Evolutionary conservation across 2,797 vertebrate species (phyloP).

Genomic region (Eulemur albifrons): DNA sequence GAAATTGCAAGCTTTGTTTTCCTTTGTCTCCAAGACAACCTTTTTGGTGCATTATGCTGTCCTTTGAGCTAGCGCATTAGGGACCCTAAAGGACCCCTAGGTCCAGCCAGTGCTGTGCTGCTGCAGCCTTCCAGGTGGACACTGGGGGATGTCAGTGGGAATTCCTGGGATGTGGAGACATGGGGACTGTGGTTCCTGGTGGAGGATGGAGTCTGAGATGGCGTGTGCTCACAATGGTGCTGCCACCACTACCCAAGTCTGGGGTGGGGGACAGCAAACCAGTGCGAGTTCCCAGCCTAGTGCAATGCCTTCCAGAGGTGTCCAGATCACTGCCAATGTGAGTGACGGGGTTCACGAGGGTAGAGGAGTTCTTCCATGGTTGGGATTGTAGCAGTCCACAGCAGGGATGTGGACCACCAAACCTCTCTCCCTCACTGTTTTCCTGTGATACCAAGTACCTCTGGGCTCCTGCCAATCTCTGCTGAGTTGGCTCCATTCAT

Average conservation of each 20-base stretch:
- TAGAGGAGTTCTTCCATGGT: background rate
- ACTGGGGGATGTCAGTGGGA: background rate
- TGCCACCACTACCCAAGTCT: background rate
- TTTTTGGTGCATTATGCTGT: background rate
- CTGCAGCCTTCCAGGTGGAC: background rate
- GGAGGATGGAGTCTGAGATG: background rate
- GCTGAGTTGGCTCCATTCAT: background rate
- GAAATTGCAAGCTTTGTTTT: background rate
- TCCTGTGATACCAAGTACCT: background rate
- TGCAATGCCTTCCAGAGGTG: background rate
- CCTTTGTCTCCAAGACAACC: background rate
- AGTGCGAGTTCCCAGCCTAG: background rate
- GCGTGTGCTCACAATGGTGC: background rate
- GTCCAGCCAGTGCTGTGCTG: background rate
- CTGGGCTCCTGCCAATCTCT: background rate
- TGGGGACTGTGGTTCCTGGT: too few species aligned
- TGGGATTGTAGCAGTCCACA: background rate
- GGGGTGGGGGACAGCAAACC: background rate
- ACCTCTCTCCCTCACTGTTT: background rate
- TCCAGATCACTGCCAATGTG: background rate
- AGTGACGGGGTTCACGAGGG: too few species aligned
- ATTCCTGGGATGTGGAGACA: background rate
- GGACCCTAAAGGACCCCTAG: background rate
- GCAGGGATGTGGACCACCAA: background rate
- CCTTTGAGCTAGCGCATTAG: background rate